Base-by-base conservation (phyloP, 1,140 invertebrate genomes). In the Pteromalus puparum region DNA sequence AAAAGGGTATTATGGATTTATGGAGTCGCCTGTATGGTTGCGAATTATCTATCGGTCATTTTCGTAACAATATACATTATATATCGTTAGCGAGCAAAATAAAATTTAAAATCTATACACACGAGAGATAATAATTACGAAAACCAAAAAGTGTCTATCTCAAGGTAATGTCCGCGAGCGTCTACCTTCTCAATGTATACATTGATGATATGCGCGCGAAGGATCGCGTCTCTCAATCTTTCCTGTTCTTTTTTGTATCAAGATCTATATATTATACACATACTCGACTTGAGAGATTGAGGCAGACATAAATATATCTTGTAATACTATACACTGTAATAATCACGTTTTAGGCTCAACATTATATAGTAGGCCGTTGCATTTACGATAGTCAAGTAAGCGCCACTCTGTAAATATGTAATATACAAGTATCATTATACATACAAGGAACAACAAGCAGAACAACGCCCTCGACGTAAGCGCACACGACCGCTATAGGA, bases 401-500 rank as follows among this genome's bases (percentile, higher is more conserved):
- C 73, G 30, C 1, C 53, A 48, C 74, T 79, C 15, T 85, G 80
- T 85, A 81, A 78, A 85, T 85, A 81, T 85, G 79, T 81, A 81
- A 77, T 48, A 76, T 81, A 78, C 21, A 61, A 61, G 15, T 61
- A n/a, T 61, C 53, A 18, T n/a, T 7, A 0, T 7, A 53, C 0
- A 53, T 9, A 48, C 7, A n/a, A 34, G 30, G 30, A 61, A 61
- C 18, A 6, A 61, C 48, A 61, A 61, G 24, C 42, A 2, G 46
- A 26, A 85, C 78, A 82, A 85, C 84, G 87, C 81, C 84, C 80
- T 83, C 79, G 86, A 86, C 86, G 85, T 85, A 86, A 88, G 85
- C 86, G 87, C 87, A 88, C 86, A 87, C 82, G 82, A 81, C 83
- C 81, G 85, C 84, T 81, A 86, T n/a, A n/a, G 86, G 84, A 85